Conservation (phyloP, 2,113 vertebrate species). For the Pollimyrus isidori region DNA sequence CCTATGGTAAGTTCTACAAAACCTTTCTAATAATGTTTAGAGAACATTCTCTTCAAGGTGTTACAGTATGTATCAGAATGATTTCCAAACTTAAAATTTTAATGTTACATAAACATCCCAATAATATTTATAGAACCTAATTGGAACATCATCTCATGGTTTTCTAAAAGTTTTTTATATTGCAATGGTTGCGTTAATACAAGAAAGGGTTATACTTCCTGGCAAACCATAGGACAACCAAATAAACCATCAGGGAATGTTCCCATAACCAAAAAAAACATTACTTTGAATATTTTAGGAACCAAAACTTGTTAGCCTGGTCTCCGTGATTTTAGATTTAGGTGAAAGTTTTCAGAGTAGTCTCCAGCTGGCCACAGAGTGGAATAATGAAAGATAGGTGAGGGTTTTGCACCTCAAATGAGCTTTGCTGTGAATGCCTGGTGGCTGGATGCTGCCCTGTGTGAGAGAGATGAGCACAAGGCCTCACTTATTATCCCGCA, state of each 20-base stretch:
- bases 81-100: not conserved
- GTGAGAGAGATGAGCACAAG: conserved; percentile 29
- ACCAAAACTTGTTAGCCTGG: not conserved
- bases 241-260: not conserved
- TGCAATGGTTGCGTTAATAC: not conserved
- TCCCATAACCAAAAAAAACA: not conserved
- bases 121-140: not conserved
- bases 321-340: not conserved
- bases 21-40: not conserved
- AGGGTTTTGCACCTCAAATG: conserved; percentile 5
- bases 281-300: not conserved
- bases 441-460: not conserved
- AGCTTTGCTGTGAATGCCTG: conserved; percentile 1
- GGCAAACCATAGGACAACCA: not conserved
- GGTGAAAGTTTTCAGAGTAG: not conserved
- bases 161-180: not conserved
- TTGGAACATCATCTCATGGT: not conserved
- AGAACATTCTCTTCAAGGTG: not conserved
- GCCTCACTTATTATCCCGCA: conserved; percentile 31
- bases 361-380: not conserved
- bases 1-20: not conserved
- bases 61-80: not conserved
- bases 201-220: not conserved
- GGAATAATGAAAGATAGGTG: not conserved
- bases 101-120: not conserved